phyloP scores from a whole-genome alignment of 2,888 invertebrate species.

The Hemistola chrysoprasaria region DNA sequence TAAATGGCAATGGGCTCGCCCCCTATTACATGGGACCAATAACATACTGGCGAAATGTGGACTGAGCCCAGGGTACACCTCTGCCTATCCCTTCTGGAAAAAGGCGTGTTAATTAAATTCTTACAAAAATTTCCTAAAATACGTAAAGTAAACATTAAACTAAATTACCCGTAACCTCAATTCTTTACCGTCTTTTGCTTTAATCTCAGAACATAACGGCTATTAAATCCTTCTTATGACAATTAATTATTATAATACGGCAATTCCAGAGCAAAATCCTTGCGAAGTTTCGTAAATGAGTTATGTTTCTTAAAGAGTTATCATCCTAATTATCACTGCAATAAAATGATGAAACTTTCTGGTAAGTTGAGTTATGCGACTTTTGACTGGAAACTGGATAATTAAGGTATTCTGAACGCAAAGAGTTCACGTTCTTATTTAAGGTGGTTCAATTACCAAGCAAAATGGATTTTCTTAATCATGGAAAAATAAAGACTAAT shows the following conservation, averaged over 20 bases:
- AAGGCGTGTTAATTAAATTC: too few relatives aligned
- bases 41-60: too few relatives aligned
- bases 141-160: constrained; percentile 3
- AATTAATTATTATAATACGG: constrained; percentile 80
- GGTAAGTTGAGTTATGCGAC: constrained; percentile 52
- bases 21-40: too few relatives aligned
- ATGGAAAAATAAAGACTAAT: too few relatives aligned
- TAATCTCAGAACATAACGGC: constrained; percentile 61
- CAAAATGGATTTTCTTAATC: too few relatives aligned
- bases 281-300: constrained; percentile 63
- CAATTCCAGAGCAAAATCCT: constrained; percentile 74
- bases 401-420: neutral
- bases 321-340: constrained; percentile 64
- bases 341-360: constrained; percentile 69
- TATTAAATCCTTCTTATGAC: constrained; percentile 69
- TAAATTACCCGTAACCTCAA: constrained; percentile 9
- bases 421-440: too few relatives aligned
- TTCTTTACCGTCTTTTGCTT: constrained; percentile 35
- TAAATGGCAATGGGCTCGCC: too few relatives aligned
- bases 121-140: neutral
- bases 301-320: constrained; percentile 77
- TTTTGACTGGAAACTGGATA: constrained; percentile 7
- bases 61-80: too few relatives aligned
- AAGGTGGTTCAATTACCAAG: too few relatives aligned
- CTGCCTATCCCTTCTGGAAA: too few relatives aligned